phyloP scores from a whole-genome alignment of 1,140 invertebrate genomes.

The Pissodes strobi region DNA sequence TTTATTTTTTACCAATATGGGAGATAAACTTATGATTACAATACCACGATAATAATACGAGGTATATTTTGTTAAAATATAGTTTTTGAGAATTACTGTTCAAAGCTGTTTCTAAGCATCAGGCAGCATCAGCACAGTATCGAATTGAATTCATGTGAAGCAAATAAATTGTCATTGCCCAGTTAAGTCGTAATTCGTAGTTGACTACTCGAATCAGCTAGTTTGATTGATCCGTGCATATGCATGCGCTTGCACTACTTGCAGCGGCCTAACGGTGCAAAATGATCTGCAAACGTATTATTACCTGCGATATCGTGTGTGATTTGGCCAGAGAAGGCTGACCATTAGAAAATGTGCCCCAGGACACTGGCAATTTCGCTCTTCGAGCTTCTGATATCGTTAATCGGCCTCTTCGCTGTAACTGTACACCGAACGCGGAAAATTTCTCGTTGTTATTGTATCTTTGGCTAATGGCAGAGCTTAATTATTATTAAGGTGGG shows the following conservation, averaged over 20 bases:
- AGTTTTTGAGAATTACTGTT: too few species aligned
- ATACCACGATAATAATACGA: too few species aligned
- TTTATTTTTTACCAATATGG: too few species aligned
- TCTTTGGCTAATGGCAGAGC: slow-evolving; percentile 15
- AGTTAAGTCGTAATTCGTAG: too few species aligned
- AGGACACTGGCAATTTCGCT: slow-evolving; percentile 11
- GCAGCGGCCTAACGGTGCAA: slow-evolving; percentile 26
- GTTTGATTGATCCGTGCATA: background rate
- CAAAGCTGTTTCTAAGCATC: too few species aligned
- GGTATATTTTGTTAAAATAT: too few species aligned
- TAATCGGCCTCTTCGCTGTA: slow-evolving; percentile 17
- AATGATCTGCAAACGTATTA: slow-evolving; percentile 23
- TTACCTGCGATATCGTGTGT: slow-evolving; percentile 30
- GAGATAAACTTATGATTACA: too few species aligned
- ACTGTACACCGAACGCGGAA: slow-evolving; percentile 28
- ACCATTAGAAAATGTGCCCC: slow-evolving; percentile 31
- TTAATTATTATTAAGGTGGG: slow-evolving; percentile 25
- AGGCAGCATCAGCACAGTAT: too few species aligned
- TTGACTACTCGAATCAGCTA: background rate
- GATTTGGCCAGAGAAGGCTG: slow-evolving; percentile 26
- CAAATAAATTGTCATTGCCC: too few species aligned
- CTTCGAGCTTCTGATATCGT: slow-evolving; percentile 19
- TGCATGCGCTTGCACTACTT: slow-evolving; percentile 22
- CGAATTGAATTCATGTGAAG: too few species aligned
- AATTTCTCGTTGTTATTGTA: slow-evolving; percentile 20